Conservation (phyloP, 1,140 invertebrate species). For the Physella acuta region DNA sequence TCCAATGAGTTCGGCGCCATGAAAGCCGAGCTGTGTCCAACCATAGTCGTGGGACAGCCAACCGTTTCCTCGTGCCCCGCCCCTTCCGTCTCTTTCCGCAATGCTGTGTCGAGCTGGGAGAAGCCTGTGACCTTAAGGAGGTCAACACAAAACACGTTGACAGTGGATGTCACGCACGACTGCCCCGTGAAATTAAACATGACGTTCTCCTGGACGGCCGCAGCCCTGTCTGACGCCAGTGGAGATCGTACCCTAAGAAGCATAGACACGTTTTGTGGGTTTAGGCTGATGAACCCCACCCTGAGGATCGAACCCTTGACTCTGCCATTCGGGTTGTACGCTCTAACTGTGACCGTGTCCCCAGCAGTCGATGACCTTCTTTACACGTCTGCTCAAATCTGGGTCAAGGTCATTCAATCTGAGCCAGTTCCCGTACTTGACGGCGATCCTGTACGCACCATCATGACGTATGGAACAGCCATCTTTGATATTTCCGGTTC, state of each 20-base stretch:
- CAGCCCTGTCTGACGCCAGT: not conserved
- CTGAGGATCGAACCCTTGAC: conserved; percentile 40
- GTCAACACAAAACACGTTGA: conserved; percentile 34
- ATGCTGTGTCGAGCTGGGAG: conserved; percentile 14
- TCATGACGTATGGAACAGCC: conserved; percentile 44
- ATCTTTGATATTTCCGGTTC: conserved; percentile 48
- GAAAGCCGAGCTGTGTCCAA: conserved; percentile 42
- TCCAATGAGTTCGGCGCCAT: conserved; percentile 43
- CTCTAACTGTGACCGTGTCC: conserved; percentile 43
- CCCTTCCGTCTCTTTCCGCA: conserved; percentile 20
- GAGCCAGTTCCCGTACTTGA: conserved; percentile 45
- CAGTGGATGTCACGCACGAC: not conserved
- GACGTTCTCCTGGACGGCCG: conserved; percentile 25
- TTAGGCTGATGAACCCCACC: conserved; percentile 30
- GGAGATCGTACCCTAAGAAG: conserved; percentile 33
- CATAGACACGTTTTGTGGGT: conserved; percentile 41
- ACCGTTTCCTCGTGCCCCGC: conserved; percentile 17
- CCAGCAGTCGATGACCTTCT: conserved; percentile 32
- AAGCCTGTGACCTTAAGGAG: conserved; percentile 34
- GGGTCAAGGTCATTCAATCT: conserved; percentile 40
- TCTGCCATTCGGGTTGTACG: conserved; percentile 52
- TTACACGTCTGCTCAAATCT: conserved; percentile 32
- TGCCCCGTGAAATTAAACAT: not conserved
- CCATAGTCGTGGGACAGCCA: conserved; percentile 36
- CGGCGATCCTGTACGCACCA: conserved; percentile 37